Evolutionary conservation across 2,113 vertebrate genomes (phyloP), one percentile per base, ranked within the genome.

Genomic region (Rhea americana): DNA sequence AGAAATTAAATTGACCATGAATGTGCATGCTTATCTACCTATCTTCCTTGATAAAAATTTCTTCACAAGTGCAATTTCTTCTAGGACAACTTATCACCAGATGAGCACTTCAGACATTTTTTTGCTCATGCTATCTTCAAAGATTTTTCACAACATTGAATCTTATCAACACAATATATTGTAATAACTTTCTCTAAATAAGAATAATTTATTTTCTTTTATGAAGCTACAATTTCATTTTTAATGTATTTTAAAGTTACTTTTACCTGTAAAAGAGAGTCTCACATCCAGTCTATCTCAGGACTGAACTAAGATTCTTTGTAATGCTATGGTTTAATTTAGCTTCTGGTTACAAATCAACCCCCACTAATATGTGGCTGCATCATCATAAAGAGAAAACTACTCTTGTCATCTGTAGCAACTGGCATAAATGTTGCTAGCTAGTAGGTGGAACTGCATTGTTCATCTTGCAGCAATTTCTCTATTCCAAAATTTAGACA

Each of bases 331-430:
- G 0, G 8, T 26, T 91, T 47, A n/a, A 74, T 37, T 16, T 8
- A 35, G 14, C 2, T 53, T 51, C 20, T 43, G 13, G 13, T 55
- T 65, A 66, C 45, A 59, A 37, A 66, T 13, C 20, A 72, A 13
- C 51, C 15, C 20, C 12, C 58, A 58, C 21, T 51, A 1, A 0
- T 15, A 48, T 17, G 47, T 6, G 47, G 14, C 8, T n/a, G 10
- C 41, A 59, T 47, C 13, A n/a, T 19, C 76, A 25, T 7, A 18
- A 2, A 81, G 35, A 63, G 47, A 30, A 81, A 79, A 12, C 41
- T 51, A 51, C 63, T 45, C 6, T 32, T 50, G 30, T 11, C 9
- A 8, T 18, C 56, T 41, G 14, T 50, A 79, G 39, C 62, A 43
- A 37, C 13, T 51, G 22, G 19, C 14, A 41, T 39, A 26, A 8